phyloP scores from a whole-genome alignment of 1,140 invertebrate species.

The Sycobia sp. region DNA sequence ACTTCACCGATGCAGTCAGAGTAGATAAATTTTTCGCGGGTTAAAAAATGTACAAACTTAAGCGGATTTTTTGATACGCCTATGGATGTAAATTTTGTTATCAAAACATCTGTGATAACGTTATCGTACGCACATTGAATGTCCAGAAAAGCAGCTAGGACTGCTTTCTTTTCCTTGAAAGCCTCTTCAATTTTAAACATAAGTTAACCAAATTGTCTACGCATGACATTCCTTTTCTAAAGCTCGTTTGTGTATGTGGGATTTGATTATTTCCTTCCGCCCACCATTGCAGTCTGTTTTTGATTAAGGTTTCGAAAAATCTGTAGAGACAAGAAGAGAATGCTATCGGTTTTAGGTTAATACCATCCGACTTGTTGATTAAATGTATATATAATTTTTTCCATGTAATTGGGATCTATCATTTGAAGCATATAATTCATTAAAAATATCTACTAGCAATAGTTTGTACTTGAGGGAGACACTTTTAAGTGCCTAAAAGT shows the following conservation, averaged over 20 bases:
- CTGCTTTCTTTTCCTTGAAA: no score
- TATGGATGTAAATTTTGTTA: no score
- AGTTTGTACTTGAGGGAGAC: slow-evolving; percentile 5
- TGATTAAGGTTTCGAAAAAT: slow-evolving; percentile 12
- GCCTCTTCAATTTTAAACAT: no score
- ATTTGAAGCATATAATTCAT: slow-evolving; percentile 18
- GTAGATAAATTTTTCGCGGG: no score
- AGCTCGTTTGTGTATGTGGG: neutral
- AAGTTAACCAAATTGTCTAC: no score
- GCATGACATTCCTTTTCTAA: no score
- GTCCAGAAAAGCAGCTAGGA: no score
- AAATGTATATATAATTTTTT: slow-evolving; percentile 25
- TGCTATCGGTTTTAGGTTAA: slow-evolving; percentile 29
- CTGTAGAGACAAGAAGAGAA: slow-evolving; percentile 34
- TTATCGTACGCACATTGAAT: no score
- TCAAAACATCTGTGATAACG: no score
- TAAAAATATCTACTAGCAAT: slow-evolving; percentile 17
- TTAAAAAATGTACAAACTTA: no score
- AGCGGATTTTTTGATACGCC: no score
- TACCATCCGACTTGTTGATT: slow-evolving; percentile 20
- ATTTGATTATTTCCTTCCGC: neutral
- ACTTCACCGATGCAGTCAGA: no score
- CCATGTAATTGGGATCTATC: slow-evolving; percentile 24
- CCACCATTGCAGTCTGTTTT: slow-evolving; percentile 6
- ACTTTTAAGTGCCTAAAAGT: neutral